Evolutionary conservation across 2,113 vertebrate species (phyloP), one percentile per base, ranked within the genome.

Genomic region (Pygoscelis adeliae): DNA sequence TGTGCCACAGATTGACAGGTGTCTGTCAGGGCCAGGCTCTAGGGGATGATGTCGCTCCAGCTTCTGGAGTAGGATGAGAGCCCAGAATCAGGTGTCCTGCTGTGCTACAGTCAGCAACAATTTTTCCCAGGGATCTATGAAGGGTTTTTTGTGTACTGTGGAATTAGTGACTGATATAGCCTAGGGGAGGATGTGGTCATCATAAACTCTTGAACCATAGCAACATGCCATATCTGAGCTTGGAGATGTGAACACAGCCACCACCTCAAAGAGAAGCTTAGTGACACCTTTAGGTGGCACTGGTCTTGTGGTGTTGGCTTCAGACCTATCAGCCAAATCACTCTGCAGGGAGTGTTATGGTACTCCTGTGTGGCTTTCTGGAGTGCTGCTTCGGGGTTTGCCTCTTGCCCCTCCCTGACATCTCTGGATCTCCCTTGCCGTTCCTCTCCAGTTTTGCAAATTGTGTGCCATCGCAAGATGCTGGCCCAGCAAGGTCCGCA

Each of bases 321-420:
- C 65, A 74, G 52, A 91, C 12, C 16, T 40, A 63, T 56, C 52
- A 67, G 52, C 38, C 56, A 63, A 72, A 69, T 40, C 23, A 32
- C 32, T 61, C 42, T 47, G 34, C 34, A 13, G 27, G 21, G 26
- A 70, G 19, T 1, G 0, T 34, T 29, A n/a, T 0, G 8, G n/a
- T 59, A 10, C 4, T 12, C 42, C 69, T 25, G 18, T 1, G 38
- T 32, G 74, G 30, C 69, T 84, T 92, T 82, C 4, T 18, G 27
- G 15, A 62, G 26, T 2, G 5, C 34, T 44, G 25, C 8, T 67
- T 30, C 0, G 5, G 58, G 44, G 11, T 80, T 76, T 2, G 1
- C 29, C 13, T 55, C 74, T 56, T 49, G 70, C 23, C 36, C 21
- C 53, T 49, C 40, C 25, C 2, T 58, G 5, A 21, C 36, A 29